Base-by-base conservation (phyloP, 2,888 invertebrate species). In the Anagyrus pseudococci region DNA sequence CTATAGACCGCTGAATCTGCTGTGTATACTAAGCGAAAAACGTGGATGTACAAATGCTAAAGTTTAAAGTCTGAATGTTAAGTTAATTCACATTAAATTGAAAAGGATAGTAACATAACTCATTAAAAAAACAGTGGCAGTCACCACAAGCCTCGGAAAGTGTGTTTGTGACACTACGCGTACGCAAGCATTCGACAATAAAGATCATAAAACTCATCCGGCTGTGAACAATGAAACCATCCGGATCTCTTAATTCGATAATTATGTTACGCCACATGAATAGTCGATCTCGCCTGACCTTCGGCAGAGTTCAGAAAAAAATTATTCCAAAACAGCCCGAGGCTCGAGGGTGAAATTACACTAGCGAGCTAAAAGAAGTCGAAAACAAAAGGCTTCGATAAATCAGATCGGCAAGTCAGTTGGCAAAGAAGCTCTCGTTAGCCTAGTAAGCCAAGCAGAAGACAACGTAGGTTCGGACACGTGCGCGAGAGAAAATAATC, bases 1-100 rank as follows among this genome's bases (percentile, higher is more conserved):
- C 53, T 44, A 62, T 63, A 67, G 64, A 58, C 69, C 59, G 58
- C n/a, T n/a, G n/a, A n/a, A n/a, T n/a, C n/a, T n/a, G n/a, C n/a
- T n/a, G n/a, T n/a, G n/a, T n/a, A n/a, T n/a, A n/a, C n/a, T n/a
- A n/a, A n/a, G n/a, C n/a, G n/a, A n/a, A n/a, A n/a, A n/a, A n/a
- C n/a, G n/a, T n/a, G n/a, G n/a, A n/a, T n/a, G n/a, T n/a, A n/a
- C n/a, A n/a, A n/a, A n/a, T n/a, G n/a, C n/a, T n/a, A n/a, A n/a
- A n/a, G n/a, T n/a, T n/a, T n/a, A n/a, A n/a, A n/a, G n/a, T n/a
- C n/a, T n/a, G n/a, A n/a, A n/a, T n/a, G n/a, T n/a, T n/a, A n/a
- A n/a, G n/a, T n/a, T n/a, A n/a, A n/a, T n/a, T n/a, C n/a, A n/a
- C n/a, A n/a, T n/a, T n/a, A n/a, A n/a, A n/a, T n/a, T n/a, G 29